These are phyloP conservation scores for Solen grandis DNA, from an alignment of 1,140 invertebrate genomes.

Conservation along the genomic window DNA sequence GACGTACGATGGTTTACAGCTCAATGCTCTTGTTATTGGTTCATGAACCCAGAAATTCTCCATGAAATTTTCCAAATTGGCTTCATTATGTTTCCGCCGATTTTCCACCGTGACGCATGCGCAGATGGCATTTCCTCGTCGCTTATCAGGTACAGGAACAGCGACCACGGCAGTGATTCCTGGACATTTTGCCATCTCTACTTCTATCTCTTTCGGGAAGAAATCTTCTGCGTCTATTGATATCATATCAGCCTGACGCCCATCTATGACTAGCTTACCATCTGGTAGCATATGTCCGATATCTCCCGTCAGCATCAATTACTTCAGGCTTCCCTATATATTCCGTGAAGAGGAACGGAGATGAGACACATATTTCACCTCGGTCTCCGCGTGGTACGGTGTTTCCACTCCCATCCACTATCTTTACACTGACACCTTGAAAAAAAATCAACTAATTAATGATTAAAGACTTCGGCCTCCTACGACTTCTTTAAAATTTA, in stretches of 20 bases:
- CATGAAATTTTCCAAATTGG: background rate
- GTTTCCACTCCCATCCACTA: background rate
- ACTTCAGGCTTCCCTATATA: background rate
- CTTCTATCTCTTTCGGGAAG: background rate
- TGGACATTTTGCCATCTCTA: background rate
- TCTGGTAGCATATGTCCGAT: background rate
- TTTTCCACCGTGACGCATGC: background rate
- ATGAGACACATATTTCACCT: background rate
- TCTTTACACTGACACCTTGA: background rate
- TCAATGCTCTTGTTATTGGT: no score
- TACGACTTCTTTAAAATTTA: no score
- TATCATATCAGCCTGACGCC: background rate
- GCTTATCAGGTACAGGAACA: background rate
- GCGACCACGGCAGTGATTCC: background rate
- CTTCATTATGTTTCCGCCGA: background rate
- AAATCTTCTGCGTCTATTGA: background rate
- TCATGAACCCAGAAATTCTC: no score
- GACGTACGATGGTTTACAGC: no score
- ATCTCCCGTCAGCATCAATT: background rate
- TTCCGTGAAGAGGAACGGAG: background rate
- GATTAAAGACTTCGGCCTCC: no score
- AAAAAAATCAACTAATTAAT: no score
- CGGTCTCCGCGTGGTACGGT: background rate
- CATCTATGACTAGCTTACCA: background rate
- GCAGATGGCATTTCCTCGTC: background rate